Evolutionary conservation across 1,140 invertebrate species (phyloP), one percentile per base, ranked within the genome.

Genomic region (Aphis gossypii): DNA sequence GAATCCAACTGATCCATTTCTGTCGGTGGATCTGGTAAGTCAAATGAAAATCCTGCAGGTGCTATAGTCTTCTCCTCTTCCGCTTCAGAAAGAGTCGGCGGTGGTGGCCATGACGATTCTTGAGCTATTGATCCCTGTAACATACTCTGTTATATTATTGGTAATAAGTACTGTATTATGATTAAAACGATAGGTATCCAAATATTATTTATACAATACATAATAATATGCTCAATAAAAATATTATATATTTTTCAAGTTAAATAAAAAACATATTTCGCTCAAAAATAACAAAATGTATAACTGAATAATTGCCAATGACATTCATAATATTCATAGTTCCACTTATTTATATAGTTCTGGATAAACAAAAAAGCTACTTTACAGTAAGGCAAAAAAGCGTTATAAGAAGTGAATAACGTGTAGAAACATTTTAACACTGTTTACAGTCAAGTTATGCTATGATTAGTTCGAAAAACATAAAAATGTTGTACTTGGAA

Each of bases 1-100:
- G 82, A 54, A 44, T 93, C 92, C 46, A 93, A 41, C 6, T 84
- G 51, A 41, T 93, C 82, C 82, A 93, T 84, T 54, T 93, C 92
- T 23, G 76, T 93, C 8, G 92, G 92, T 18, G 76, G 92, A 11
- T 93, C 92, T 1, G 92, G 92, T 4, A 93, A 56, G 1, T 93
- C 92, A n/a, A 93, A 93, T 3, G 92, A 93, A 41, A 56, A 83
- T 25, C 38, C 92, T 0, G 23, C 21, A 9, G 46, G 76, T 3
- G 68, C 92, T n/a, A 93, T 86, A 1, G 92, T 93, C 2, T 25
- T 44, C 4, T 93, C 92, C 18, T 92, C 91, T 18, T 93, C 92
- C 0, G 82, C 23, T 44, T 93, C 92, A 7, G 38, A 86, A 9
- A 41, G 48, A 8, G 51, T 14, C 0, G 92, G 92, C 1, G 92